Evolutionary conservation across 2,113 vertebrate genomes (phyloP), one percentile per base, ranked within the genome.

Genomic region (Trematomus loennbergii): DNA sequence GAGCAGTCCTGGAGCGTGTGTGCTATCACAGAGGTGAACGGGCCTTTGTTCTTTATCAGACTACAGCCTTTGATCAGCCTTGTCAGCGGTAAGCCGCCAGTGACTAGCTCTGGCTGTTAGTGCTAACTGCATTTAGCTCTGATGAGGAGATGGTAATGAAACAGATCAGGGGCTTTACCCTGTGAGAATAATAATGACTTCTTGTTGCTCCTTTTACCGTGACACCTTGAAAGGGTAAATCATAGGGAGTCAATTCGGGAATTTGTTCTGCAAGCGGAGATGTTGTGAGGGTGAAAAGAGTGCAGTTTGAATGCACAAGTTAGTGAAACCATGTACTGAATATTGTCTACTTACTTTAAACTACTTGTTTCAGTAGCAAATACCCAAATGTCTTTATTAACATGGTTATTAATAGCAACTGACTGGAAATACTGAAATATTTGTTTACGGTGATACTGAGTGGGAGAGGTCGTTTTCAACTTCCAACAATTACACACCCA

Each of bases 131-230:
- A 50, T 88, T 88, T 79, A 89, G 82, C 85, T 69, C 72, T 75
- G 46, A 77, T 88, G 81, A 88, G 75, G 49, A 86, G 77, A 89
- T 85, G 87, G 79, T 91, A 90, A 92, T 91, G 72, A 85, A 86
- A 84, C 66, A 87, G 86, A 89, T 91, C 85, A 91, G 88, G 85
- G 77, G 74, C 64, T 87, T 89, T 76, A 89, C 83, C 80, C 60
- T 54, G 63, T 81, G 85, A 71, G 76, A 89, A 81, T 83, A 76
- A 78, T 79, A 78, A 69, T 72, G 83, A 82, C 75, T 91, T 81
- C 22, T 49, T 66, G 70, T 65, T 80, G 72, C 84, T 78, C 36
- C 57, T 86, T 79, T 67, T 25, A 43, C 65, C 3, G 16, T 67
- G 78, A 85, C 53, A 85, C 70, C 71, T 87, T 72, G 72, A 74